Percentiles rank a stretch among this genome's conserved stretches.
Conservation (phyloP, 1,140 invertebrate genomes). For the Drosophila pseudoananassae region DNA sequence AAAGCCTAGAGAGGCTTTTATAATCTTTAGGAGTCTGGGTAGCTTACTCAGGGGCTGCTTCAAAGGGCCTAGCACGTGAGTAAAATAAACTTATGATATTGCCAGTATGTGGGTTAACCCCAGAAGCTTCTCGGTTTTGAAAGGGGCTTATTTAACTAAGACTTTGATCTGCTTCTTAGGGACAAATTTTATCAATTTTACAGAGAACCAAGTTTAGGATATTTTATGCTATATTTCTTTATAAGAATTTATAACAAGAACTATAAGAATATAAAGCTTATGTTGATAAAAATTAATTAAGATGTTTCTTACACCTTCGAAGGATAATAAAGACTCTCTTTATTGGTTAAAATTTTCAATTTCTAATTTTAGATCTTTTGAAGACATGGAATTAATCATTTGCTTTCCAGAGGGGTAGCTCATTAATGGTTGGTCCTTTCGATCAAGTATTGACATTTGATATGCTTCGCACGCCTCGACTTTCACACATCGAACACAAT, state of each 20-base stretch:
- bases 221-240: no score
- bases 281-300: no score
- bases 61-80: slow-evolving; percentile 12
- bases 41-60: slow-evolving; percentile 6
- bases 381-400: slow-evolving; percentile 24
- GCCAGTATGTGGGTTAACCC: background rate
- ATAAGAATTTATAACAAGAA: no score
- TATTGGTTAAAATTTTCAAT: background rate
- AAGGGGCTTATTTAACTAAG: background rate
- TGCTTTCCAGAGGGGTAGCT: slow-evolving; percentile 49
- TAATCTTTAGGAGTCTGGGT: slow-evolving; percentile 15
- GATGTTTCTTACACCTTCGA: no score
- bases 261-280: no score
- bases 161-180: background rate
- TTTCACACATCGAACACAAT: slow-evolving; percentile 37
- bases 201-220: background rate
- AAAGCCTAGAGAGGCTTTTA: slow-evolving; percentile 11
- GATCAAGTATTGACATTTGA: slow-evolving; percentile 44
- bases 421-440: slow-evolving; percentile 50
- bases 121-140: background rate
- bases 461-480: slow-evolving; percentile 58
- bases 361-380: background rate
- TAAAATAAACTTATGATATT: slow-evolving; percentile 8
- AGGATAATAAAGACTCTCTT: no score
- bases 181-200: background rate